These are phyloP conservation scores for Bombus polaris DNA, from an alignment of 1,140 invertebrate species.

Conservation along the genomic window DNA sequence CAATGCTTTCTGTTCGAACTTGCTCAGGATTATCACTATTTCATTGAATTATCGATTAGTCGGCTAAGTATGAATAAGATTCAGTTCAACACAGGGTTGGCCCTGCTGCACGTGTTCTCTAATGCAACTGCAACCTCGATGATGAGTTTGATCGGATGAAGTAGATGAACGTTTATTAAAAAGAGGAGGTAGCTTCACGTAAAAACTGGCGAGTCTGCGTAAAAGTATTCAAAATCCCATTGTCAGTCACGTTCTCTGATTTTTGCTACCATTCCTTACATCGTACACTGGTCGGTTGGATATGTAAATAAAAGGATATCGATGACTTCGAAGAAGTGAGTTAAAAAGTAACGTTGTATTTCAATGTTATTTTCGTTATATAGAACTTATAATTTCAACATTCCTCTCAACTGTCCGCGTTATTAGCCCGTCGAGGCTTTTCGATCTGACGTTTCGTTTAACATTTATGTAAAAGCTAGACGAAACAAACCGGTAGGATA, in stretches of 20 bases:
- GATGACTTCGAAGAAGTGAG: not conserved
- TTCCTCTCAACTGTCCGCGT: constrained; percentile 8
- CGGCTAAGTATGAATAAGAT: not conserved
- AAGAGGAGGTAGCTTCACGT: no score
- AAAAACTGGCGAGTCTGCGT: not conserved
- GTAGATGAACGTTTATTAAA: not conserved
- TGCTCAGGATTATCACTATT: not conserved
- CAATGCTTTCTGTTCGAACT: not conserved
- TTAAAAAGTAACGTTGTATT: constrained; percentile 17
- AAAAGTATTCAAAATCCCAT: not conserved
- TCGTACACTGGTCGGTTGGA: not conserved
- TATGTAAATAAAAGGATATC: not conserved
- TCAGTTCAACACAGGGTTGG: not conserved
- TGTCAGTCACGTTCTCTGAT: not conserved
- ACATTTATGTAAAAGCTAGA: not conserved
- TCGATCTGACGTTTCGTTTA: not conserved
- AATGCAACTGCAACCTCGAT: not conserved
- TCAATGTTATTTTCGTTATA: constrained; percentile 1
- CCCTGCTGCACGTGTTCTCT: not conserved
- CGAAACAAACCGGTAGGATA: not conserved
- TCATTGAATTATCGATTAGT: not conserved
- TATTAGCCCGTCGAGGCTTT: not conserved
- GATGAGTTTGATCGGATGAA: not conserved
- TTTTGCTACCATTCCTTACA: not conserved
- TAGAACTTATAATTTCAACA: constrained; percentile 21